phyloP scores from a whole-genome alignment of 37 sponge, comb jelly and placozoan genomes.

The Ephydatia muelleri region DNA sequence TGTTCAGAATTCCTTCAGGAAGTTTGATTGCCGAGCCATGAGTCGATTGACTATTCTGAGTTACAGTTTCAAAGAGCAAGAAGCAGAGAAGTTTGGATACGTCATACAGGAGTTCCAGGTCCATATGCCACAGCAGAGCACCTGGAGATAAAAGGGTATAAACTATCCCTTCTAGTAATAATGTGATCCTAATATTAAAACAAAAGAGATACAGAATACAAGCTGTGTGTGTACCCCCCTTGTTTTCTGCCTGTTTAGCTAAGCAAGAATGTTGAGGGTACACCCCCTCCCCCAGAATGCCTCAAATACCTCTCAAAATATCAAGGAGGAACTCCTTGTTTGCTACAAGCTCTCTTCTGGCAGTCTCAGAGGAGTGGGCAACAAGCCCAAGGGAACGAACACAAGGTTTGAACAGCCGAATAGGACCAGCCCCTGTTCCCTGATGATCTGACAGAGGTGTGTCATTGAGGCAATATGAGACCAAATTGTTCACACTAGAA shows the following conservation, averaged over 20 bases:
- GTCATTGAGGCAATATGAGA: conserved; percentile 6
- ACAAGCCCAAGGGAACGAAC: conserved; percentile 43
- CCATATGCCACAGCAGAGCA: neutral
- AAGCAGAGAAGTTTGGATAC: conserved; percentile 34
- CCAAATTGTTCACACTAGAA: neutral
- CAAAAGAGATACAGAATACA: too few species aligned
- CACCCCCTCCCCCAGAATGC: too few species aligned
- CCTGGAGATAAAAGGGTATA: conserved; percentile 4
- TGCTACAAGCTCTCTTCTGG: conserved; percentile 18
- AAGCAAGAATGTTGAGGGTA: too few species aligned
- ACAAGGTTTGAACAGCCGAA: conserved; percentile 24
- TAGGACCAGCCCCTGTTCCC: neutral
- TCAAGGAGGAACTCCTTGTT: conserved; percentile 11
- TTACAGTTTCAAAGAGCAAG: conserved; percentile 33
- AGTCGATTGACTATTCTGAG: conserved; percentile 10
- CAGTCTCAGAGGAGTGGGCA: neutral
- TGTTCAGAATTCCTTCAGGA: conserved; percentile 26
- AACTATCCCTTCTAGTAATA: neutral
- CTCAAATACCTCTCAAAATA: conserved; percentile 49
- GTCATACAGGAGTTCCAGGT: conserved; percentile 2
- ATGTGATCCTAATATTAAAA: neutral
- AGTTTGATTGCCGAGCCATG: conserved; percentile 15
- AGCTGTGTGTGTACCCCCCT: too few species aligned
- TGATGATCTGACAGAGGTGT: neutral
- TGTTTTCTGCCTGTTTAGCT: neutral